Evolutionary conservation across 2,797 vertebrate species (phyloP).

Genomic region (Brachyalestes nurse): DNA sequence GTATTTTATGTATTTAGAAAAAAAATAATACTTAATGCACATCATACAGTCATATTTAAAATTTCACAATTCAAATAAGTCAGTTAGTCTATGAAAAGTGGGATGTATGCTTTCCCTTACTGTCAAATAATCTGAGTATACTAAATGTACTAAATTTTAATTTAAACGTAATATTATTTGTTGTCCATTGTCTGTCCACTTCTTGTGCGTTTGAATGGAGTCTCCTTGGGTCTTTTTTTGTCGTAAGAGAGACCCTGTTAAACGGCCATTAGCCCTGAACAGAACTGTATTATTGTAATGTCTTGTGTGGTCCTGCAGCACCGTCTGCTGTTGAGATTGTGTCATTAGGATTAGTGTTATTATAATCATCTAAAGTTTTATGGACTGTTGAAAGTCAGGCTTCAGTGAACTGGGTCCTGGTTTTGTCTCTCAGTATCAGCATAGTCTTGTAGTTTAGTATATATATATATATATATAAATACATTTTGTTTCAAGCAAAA

Average conservation of each 20-base stretch:
- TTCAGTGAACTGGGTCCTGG: background rate
- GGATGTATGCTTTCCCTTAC: too few species aligned
- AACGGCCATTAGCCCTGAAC: background rate
- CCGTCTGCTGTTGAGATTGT: constrained; percentile 16
- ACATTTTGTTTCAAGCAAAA: too few species aligned
- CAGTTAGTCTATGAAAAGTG: too few species aligned
- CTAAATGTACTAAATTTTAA: too few species aligned
- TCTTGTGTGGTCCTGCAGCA: background rate
- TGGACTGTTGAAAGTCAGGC: background rate
- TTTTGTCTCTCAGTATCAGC: background rate
- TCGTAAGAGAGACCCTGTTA: background rate
- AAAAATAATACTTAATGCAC: too few species aligned
- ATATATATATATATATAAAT: too few species aligned
- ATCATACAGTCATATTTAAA: too few species aligned
- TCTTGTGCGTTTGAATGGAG: background rate
- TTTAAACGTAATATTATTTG: too few species aligned
- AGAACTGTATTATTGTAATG: background rate
- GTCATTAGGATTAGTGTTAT: background rate
- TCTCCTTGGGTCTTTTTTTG: background rate
- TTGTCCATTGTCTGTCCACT: background rate
- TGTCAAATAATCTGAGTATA: too few species aligned
- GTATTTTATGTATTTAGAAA: too few species aligned
- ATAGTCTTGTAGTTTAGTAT: too few species aligned
- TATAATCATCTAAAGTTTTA: background rate
- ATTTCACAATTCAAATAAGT: too few species aligned